Evolutionary conservation across 1,140 invertebrate species (phyloP), one percentile per base, ranked within the genome.

Genomic region (Drosophila nebulosa): DNA sequence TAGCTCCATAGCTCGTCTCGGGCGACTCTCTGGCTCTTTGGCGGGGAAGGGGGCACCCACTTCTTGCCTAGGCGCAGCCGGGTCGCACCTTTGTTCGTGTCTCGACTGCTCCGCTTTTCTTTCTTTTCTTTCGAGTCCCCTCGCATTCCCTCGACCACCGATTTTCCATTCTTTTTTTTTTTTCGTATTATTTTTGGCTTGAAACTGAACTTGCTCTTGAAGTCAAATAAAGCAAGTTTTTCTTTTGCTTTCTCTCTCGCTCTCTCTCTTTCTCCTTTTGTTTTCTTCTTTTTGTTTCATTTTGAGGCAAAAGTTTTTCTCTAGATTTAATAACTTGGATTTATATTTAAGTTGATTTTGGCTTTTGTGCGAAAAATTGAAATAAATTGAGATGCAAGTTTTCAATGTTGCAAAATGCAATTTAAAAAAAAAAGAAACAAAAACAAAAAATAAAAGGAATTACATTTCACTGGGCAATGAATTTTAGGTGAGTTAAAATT

Each of bases 161-260:
- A 18, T 18, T 16, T 46, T 46, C 39, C n/a, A 14, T 22, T 32
- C 27, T 16, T 35, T 65, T 55, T 18, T 71, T 46, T 35, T 42
- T 50, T 35, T 64, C 10, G 27, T 39, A 50, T 12, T 16, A 10
- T 39, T 55, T 55, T 30, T 30, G 59, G 24, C 14, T n/a, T 32
- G 35, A 65, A 55, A 62, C 71, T 67, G 64, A 78, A 78, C 75
- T 79, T 79, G 66, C 56, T 67, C 70, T 78, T 67, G 56, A 62
- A 61, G 67, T 56, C 65, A 60, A 74, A 61, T 56, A 69, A 69
- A 65, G 50, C 35, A 61, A 56, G 35, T 76, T 79, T 63, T 35
- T 27, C 60, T 36, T 50, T 70, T 24, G 51, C 27, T 55, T n/a
- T 53, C 18, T 35, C 21, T 21, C 18, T 55, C 30, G 5, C 24